phyloP scores from a whole-genome alignment of 2,113 vertebrate genomes.

The Tenrec ecaudatus region DNA sequence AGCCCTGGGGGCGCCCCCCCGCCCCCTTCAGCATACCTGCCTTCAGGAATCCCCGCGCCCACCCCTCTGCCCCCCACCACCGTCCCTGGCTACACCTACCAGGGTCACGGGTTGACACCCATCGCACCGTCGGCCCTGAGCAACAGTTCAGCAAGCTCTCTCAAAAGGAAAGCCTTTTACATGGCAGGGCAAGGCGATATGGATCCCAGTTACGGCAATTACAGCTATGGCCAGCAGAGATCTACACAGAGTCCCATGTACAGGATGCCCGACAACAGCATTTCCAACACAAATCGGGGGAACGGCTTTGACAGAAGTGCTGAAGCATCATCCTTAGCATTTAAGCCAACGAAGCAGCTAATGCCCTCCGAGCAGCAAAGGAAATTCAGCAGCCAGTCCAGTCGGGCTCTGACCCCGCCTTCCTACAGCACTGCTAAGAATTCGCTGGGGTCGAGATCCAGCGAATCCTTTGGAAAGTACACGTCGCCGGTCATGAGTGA shows the following conservation, averaged over 20 bases:
- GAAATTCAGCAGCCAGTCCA: constrained; percentile 96
- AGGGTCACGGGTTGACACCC: constrained; percentile 95
- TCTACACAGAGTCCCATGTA: constrained; percentile 99
- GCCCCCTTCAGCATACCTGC: constrained; percentile 95
- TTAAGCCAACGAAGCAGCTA: constrained; percentile 98
- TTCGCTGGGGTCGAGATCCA: constrained; percentile 92
- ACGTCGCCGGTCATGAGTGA: constrained; percentile 94
- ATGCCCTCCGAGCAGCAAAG: constrained; percentile 96
- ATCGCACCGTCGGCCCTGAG: constrained; percentile 96
- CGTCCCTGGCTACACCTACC: constrained; percentile 96
- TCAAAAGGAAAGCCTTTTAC: constrained; percentile 99
- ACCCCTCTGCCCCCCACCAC: constrained; percentile 96
- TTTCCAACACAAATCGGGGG: constrained; percentile 95
- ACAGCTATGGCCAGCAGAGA: constrained; percentile 98
- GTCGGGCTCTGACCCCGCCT: constrained; percentile 95
- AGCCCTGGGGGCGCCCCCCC: constrained; percentile 95
- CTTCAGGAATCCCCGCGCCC: constrained; percentile 97
- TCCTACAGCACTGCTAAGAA: constrained; percentile 96
- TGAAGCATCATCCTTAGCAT: constrained; percentile 95
- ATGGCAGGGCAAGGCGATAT: constrained; percentile 99
- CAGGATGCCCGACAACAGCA: constrained; percentile 95
- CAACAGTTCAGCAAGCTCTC: constrained; percentile 95
- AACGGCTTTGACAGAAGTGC: constrained; percentile 97
- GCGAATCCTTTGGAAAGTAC: constrained; percentile 96
- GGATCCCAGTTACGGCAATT: constrained; percentile 97